Evolutionary conservation across 2,797 vertebrate species (phyloP), one percentile per base, ranked within the genome.

Genomic region (Hozukius guyotensis): DNA sequence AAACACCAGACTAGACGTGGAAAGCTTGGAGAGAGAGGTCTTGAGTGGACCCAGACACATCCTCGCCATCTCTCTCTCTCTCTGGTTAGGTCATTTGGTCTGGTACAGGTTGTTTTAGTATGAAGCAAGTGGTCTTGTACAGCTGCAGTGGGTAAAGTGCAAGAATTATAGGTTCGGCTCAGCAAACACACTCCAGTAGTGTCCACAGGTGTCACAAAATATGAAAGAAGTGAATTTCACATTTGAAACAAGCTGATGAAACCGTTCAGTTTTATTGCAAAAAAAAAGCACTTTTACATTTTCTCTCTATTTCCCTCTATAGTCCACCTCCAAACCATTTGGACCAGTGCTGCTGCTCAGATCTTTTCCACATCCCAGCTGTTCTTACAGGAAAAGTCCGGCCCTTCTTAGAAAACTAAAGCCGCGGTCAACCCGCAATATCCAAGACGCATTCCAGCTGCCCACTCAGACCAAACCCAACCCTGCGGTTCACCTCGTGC

Each of bases 341-440:
- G 8, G 53, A 46, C 65, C 46, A 52, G 31, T 62, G 22, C 22
- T 46, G 34, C 20, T 18, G 2, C 53, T 82, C 62, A 59, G 42
- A 53, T 81, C 66, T 65, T 77, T 87, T 81, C 77, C 42, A 85
- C 72, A 62, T 81, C 72, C n/a, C 82, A 87, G 82, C 79, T 87
- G 83, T 64, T 64, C 9, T 31, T 49, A 49, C 27, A 80, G 27
- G 27, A 82, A 81, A 77, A 24, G 71, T 81, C 69, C 69, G 14
- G 46, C 12, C n/a, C 53, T 69, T 67, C 67, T 52, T 61, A 70
- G 36, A 72, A 75, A 87, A 64, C 49, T 52, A 52, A 2, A 59
- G 20, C 68, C 62, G 20, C 1, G 9, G 69, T 87, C 65, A 72
- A 73, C 34, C 69, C 72, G 18, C 66, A 78, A 31, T 52, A 70